Evolutionary conservation across 2,888 invertebrate genomes (phyloP), one percentile per base, ranked within the genome.

Genomic region (Brachyopa scutellaris): DNA sequence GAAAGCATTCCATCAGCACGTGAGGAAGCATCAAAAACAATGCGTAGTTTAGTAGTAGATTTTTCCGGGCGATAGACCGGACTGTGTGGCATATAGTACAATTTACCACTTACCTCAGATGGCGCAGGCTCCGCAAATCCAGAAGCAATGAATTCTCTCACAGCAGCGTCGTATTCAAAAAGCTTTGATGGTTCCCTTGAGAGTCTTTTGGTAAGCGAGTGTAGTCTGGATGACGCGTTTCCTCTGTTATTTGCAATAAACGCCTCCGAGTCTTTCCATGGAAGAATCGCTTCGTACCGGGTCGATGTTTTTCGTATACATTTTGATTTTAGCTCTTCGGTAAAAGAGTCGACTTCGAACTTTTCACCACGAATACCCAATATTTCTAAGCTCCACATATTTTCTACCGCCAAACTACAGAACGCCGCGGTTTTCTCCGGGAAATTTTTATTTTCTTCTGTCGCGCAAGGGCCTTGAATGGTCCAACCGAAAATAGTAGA

Each of bases 211-310:
- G 19, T 23, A 13, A 57, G 53, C 11, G 53, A 17, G 9, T 53
- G 31, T n/a, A 66, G n/a, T 21, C 53, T 21, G n/a, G 66, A 38
- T 19, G 11, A 8, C 31, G 69, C 57, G 6, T 17, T 38, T 38
- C 15, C 29, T 40, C 15, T 57, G 23, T 69, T 69, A 17, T 19
- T 29, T 11, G 8, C 47, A 8, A 57, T n/a, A n/a, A 5, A 11
- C 11, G 6, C 17, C 8, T 31, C 33, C 5, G 15, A 2, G 6
- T 0, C 31, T 45, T 45, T 61, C 33, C 45, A 61, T n/a, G 61
- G 45, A n/a, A 61, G 21, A 21, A n/a, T 11, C 11, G 45, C 61
- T 45, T 61, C 45, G 13, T 47, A 45, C 11, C 45, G 45, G n/a
- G 45, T 15, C 8, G 29, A 8, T 19, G 45, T 61, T 9, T 47